Conservation (phyloP, 2,797 vertebrate species). For the Erethizon dorsatum region DNA sequence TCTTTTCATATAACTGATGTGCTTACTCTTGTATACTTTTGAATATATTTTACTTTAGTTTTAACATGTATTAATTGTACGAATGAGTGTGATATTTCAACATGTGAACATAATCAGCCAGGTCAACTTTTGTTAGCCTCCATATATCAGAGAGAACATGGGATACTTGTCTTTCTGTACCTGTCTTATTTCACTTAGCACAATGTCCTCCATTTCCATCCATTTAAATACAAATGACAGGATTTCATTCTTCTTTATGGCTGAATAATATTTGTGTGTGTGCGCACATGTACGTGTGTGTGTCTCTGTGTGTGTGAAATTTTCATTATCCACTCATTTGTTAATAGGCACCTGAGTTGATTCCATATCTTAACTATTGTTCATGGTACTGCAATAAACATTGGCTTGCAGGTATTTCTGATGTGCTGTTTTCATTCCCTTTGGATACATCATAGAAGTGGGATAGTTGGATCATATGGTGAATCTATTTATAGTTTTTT, state of each 20-base stretch:
- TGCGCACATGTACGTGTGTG: background rate
- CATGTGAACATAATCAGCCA: background rate
- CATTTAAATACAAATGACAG: background rate
- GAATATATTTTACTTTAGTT: background rate
- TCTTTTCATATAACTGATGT: background rate
- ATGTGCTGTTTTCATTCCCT: background rate
- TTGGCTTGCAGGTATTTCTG: background rate
- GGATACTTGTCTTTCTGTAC: background rate
- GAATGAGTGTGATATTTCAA: background rate
- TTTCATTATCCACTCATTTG: background rate
- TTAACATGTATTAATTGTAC: background rate
- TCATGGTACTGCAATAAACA: background rate
- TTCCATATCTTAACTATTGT: background rate
- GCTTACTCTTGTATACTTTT: background rate
- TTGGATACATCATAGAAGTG: background rate
- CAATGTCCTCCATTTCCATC: background rate
- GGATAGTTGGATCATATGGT: background rate
- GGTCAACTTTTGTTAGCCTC: background rate
- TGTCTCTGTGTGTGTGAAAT: background rate
- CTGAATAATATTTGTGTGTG: too few species aligned
- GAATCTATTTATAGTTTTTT: background rate
- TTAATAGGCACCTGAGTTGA: background rate
- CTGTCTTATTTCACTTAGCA: background rate
- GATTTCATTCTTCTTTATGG: background rate
- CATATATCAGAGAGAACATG: background rate